Percentiles rank a stretch among this genome's conserved stretches.
phyloP scores from a whole-genome alignment of 2,797 vertebrate species.

The Oreochromis mossambicus region DNA sequence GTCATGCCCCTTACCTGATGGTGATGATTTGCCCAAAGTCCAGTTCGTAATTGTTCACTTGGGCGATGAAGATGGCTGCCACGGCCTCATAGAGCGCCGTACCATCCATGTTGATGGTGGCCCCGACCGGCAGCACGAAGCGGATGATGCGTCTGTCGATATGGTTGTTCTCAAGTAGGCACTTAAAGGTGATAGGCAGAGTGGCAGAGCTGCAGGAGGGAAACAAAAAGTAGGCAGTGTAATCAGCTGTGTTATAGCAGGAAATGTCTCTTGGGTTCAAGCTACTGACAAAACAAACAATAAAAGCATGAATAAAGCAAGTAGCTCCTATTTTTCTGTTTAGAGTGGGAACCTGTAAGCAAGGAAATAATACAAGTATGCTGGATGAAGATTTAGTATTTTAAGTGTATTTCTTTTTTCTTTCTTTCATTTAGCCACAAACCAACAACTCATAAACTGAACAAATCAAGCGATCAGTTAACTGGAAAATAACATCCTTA shows the following conservation, averaged over 20 bases:
- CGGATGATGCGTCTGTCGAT: slow-evolving; percentile 94
- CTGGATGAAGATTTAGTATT: not conserved
- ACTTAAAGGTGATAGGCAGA: slow-evolving; percentile 99
- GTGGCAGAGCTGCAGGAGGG: slow-evolving; percentile 87
- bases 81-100: slow-evolving; percentile 95
- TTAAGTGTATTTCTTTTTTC: accelerated
- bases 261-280: not conserved
- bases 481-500: not conserved
- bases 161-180: slow-evolving; percentile 97
- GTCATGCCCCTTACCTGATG: slow-evolving; percentile 80
- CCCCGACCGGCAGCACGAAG: slow-evolving; percentile 94
- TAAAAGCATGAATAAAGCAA: not conserved
- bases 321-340: not conserved
- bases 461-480: not conserved
- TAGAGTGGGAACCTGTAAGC: not conserved
- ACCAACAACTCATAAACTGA: not conserved
- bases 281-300: not conserved
- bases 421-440: not conserved
- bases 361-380: not conserved
- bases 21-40: slow-evolving; percentile 98
- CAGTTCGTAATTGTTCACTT: slow-evolving; percentile 97
- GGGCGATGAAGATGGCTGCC: slow-evolving; percentile 97
- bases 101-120: slow-evolving; percentile 98
- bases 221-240: not conserved
- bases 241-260: not conserved